Conservation (phyloP, 2,797 vertebrate species). For the Vireo griseus region DNA sequence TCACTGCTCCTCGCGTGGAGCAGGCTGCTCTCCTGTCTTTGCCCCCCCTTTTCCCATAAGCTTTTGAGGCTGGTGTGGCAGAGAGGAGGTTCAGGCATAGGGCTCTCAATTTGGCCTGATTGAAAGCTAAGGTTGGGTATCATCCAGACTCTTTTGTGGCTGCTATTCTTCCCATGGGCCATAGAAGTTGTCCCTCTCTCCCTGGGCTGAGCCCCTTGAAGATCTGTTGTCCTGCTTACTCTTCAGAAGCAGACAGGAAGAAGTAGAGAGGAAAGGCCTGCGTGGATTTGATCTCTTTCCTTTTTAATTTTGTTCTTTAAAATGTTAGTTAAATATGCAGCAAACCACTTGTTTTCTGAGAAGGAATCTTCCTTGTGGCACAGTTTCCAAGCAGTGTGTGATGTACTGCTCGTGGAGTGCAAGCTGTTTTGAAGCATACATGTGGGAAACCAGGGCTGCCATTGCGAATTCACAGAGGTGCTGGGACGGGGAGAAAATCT, state of each 20-base stretch:
- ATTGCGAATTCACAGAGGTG: background rate
- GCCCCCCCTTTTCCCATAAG: rapidly evolving
- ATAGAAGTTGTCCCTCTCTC: background rate
- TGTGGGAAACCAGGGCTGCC: background rate
- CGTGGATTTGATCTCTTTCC: background rate
- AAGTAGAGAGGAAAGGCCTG: slow-evolving; percentile 1
- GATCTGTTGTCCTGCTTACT: slow-evolving; percentile 24
- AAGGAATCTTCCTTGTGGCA: background rate
- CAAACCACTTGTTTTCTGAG: background rate
- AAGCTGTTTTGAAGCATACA: background rate
- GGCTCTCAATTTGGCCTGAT: background rate
- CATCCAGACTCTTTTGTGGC: background rate
- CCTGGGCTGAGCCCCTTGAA: background rate
- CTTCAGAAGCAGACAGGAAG: background rate
- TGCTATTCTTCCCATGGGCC: background rate
- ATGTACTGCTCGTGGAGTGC: background rate
- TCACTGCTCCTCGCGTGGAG: rapidly evolving
- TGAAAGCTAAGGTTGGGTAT: background rate
- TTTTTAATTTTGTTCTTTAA: too few relatives aligned
- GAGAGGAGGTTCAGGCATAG: background rate
- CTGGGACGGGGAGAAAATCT: background rate
- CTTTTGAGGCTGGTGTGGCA: background rate
- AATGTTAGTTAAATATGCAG: slow-evolving; percentile 26
- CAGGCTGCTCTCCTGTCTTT: background rate
- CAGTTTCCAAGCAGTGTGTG: background rate